phyloP scores from a whole-genome alignment of 92 coral and sea anemone species.

The Bergia sp. region DNA sequence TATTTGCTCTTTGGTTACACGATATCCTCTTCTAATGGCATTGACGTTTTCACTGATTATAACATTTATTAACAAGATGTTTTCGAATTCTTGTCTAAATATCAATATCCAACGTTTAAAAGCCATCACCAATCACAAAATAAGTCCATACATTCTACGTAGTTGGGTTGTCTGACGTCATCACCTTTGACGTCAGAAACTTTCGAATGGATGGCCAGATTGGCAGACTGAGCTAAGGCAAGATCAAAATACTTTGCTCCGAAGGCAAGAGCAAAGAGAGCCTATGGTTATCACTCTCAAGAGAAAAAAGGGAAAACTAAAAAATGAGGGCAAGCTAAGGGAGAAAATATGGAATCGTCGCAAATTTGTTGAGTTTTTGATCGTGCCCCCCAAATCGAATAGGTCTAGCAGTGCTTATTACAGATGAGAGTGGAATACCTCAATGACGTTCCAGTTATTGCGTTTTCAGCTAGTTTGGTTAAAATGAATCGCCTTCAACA shows the following conservation, averaged over 20 bases:
- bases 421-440: too few relatives aligned
- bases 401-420: too few relatives aligned
- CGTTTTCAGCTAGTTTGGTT: too few relatives aligned
- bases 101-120: background rate
- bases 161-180: constrained; percentile 8
- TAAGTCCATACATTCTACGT: background rate
- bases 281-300: background rate
- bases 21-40: background rate
- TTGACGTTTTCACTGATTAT: background rate
- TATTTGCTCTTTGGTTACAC: background rate
- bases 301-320: background rate
- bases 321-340: background rate
- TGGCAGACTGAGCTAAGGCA: too few relatives aligned
- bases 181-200: background rate
- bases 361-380: background rate
- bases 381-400: too few relatives aligned
- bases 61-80: too few relatives aligned
- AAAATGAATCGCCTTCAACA: too few relatives aligned
- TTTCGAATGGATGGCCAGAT: background rate
- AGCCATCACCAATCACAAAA: background rate
- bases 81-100: background rate
- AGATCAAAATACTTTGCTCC: background rate
- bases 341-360: background rate
- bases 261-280: background rate
- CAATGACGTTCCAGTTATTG: too few relatives aligned